A percentile compares a stretch with the other conserved stretches of the same genome.
phyloP scores from a whole-genome alignment of 37 sponge, comb jelly and placozoan genomes.

The Aplysina aerophoba region DNA sequence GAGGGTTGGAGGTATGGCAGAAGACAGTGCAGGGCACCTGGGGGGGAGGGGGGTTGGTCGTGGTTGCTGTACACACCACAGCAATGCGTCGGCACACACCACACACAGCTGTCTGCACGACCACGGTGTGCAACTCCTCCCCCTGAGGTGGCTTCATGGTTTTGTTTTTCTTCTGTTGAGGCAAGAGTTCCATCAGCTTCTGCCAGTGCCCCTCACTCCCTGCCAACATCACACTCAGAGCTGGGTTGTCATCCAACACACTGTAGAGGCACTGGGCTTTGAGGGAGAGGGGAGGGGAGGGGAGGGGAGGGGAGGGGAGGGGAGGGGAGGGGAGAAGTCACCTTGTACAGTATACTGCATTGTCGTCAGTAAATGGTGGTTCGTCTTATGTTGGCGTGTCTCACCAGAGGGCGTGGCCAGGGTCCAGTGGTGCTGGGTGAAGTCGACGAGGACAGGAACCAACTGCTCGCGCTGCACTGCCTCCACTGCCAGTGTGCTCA shows the following conservation, averaged over 20 bases:
- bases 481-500: neutral
- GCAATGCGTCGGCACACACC: neutral
- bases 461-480: constrained; percentile 6
- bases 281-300: neutral
- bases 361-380: too few relatives aligned
- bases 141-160: too few relatives aligned
- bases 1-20: too few relatives aligned
- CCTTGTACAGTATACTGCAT: too few relatives aligned
- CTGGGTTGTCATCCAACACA: neutral
- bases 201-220: neutral
- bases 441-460: neutral
- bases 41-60: too few relatives aligned
- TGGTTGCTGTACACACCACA: too few relatives aligned
- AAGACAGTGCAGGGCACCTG: too few relatives aligned
- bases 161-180: too few relatives aligned
- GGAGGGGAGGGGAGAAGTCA: too few relatives aligned
- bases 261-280: constrained; percentile 20
- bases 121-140: neutral
- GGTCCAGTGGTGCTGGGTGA: neutral
- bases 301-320: too few relatives aligned
- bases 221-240: neutral
- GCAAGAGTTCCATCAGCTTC: neutral
- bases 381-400: too few relatives aligned
- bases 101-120: neutral
- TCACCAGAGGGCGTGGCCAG: constrained; percentile 20